Evolutionary conservation across 2,113 vertebrate species (phyloP).

Genomic region (Eclectus roratus): DNA sequence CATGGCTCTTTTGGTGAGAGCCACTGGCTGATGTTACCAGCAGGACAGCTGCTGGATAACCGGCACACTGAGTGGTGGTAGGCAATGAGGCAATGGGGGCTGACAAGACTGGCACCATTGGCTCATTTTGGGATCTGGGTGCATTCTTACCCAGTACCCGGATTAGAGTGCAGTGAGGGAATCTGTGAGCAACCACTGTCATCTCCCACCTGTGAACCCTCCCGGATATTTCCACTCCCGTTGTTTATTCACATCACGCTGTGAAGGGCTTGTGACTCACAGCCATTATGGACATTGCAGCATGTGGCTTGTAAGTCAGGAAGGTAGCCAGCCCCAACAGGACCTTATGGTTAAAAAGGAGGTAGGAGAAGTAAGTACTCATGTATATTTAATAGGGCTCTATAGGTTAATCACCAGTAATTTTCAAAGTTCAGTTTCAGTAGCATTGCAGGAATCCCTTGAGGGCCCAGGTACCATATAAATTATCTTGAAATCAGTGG

Average conservation of each 20-base stretch:
- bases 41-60: background rate
- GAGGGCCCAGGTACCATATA: background rate
- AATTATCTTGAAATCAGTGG: background rate
- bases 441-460: background rate
- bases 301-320: background rate
- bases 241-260: background rate
- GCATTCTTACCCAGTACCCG: background rate
- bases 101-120: accelerated
- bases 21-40: background rate
- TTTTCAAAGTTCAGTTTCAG: constrained; percentile 18
- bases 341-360: background rate
- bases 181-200: background rate
- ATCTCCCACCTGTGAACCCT: background rate
- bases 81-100: background rate
- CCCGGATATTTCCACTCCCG: background rate
- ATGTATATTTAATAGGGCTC: constrained; percentile 25
- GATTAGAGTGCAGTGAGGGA: background rate
- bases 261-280: background rate
- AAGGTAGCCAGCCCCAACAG: background rate
- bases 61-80: background rate
- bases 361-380: constrained; percentile 17
- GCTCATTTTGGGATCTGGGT: background rate
- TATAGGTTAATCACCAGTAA: constrained; percentile 32
- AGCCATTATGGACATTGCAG: background rate
- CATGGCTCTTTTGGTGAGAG: background rate